Evolutionary conservation across 1,140 invertebrate genomes (phyloP).

Genomic region (Polyergus mexicanus): DNA sequence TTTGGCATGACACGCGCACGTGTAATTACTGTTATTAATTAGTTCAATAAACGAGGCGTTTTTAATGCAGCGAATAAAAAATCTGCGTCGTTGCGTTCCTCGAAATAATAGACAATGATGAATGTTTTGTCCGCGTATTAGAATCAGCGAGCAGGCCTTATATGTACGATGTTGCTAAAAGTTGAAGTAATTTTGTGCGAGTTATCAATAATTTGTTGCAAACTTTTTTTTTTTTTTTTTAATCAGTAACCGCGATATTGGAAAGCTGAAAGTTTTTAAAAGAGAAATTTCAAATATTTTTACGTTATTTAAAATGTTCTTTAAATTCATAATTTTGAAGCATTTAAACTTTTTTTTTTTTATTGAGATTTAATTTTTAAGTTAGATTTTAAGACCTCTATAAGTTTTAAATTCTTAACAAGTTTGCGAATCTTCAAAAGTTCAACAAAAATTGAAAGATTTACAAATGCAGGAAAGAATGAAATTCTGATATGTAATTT

Average conservation of each 20-base stretch:
- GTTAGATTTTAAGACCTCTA: background rate
- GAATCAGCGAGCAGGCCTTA: background rate
- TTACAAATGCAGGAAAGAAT: background rate
- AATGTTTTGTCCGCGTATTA: background rate
- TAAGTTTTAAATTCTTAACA: background rate
- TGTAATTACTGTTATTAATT: slow-evolving; percentile 84
- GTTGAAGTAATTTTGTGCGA: background rate
- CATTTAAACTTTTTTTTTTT: background rate
- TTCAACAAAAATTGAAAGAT: background rate
- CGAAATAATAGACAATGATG: background rate
- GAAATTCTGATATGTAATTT: background rate
- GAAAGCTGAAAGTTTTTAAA: background rate
- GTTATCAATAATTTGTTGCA: background rate
- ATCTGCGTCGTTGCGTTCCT: background rate
- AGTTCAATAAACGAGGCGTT: slow-evolving; percentile 17
- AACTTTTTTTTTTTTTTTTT: background rate
- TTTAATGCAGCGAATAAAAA: background rate
- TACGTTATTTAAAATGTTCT: background rate
- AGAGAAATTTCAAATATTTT: background rate
- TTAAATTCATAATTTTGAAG: background rate
- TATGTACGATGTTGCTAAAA: background rate
- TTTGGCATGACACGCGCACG: slow-evolving; percentile 80
- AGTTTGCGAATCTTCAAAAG: background rate
- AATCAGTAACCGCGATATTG: background rate
- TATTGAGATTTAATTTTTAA: background rate